Percentiles rank a stretch among this genome's conserved stretches.
Conservation (phyloP, 2,797 vertebrate genomes). For the Heliangelus exortis region DNA sequence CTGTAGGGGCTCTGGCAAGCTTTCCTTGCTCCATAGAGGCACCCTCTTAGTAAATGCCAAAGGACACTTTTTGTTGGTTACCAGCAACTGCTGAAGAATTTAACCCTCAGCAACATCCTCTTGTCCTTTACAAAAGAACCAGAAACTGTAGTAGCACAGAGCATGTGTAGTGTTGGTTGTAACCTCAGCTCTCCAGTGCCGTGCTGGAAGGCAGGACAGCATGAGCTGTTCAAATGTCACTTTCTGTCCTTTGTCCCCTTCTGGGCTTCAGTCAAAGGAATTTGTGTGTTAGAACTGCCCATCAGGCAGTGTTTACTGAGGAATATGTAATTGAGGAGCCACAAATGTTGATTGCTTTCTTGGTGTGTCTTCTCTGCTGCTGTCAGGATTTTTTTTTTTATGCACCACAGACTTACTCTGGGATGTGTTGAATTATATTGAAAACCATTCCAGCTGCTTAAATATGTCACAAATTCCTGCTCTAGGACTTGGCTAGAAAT, state of each 20-base stretch:
- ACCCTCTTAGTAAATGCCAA: conserved; percentile 75
- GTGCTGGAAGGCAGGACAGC: not conserved
- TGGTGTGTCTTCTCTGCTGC: not conserved
- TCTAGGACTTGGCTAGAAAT: not conserved
- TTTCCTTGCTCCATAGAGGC: conserved; percentile 65
- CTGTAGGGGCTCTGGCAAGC: conserved; percentile 49
- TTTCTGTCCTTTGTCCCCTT: not conserved
- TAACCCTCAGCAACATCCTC: conserved; percentile 45
- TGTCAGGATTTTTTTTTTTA: not conserved
- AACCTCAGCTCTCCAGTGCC: not conserved
- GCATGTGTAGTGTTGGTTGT: not conserved
- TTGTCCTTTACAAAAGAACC: not conserved
- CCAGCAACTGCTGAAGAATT: conserved; percentile 35
- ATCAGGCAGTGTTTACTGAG: not conserved
- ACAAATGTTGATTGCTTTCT: not conserved
- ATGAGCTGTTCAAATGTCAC: fast-evolving
- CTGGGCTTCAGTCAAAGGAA: not conserved
- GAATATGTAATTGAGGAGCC: not conserved
- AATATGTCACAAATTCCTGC: not conserved
- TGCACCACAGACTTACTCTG: not conserved
- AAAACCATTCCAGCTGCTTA: not conserved
- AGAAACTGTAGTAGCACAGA: not conserved
- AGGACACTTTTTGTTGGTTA: conserved; percentile 66
- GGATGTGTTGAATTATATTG: not conserved
- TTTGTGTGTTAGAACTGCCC: not conserved